Percentiles rank a stretch among this genome's conserved stretches.
These are phyloP conservation scores for Triops cancriformis DNA, from an alignment of 1,140 invertebrate genomes.

Conservation along the genomic window DNA sequence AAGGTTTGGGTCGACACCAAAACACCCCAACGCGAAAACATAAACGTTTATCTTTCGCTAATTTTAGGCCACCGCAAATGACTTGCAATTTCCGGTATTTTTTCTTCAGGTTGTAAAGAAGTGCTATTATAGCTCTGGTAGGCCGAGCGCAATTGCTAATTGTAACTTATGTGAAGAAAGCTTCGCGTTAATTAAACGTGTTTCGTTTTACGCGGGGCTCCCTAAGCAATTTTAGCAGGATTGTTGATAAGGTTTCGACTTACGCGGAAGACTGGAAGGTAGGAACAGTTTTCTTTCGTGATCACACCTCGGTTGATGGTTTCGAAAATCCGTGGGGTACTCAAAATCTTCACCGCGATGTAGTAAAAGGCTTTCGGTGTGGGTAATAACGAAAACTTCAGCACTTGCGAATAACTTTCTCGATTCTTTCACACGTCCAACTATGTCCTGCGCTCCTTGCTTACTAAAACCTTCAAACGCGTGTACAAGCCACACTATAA, in stretches of 20 bases:
- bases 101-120: not conserved
- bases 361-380: not conserved
- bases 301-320: too few relatives aligned
- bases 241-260: too few relatives aligned
- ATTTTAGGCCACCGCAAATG: conserved; percentile 7
- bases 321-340: too few relatives aligned
- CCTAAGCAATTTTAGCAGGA: too few relatives aligned
- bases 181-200: too few relatives aligned
- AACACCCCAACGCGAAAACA: not conserved
- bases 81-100: not conserved
- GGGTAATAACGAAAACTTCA: not conserved
- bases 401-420: not conserved
- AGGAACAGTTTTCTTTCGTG: too few relatives aligned
- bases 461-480: not conserved
- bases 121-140: too few relatives aligned
- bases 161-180: too few relatives aligned
- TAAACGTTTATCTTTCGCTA: conserved; percentile 11
- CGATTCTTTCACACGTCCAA: conserved; percentile 4
- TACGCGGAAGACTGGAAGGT: too few relatives aligned
- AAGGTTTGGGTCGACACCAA: not conserved
- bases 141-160: too few relatives aligned
- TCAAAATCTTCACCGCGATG: too few relatives aligned
- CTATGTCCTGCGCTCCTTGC: not conserved
- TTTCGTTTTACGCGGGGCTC: too few relatives aligned
- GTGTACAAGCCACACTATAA: not conserved